Evolutionary conservation across 2,113 vertebrate genomes (phyloP).

Genomic region (Oreochromis spilurus): DNA sequence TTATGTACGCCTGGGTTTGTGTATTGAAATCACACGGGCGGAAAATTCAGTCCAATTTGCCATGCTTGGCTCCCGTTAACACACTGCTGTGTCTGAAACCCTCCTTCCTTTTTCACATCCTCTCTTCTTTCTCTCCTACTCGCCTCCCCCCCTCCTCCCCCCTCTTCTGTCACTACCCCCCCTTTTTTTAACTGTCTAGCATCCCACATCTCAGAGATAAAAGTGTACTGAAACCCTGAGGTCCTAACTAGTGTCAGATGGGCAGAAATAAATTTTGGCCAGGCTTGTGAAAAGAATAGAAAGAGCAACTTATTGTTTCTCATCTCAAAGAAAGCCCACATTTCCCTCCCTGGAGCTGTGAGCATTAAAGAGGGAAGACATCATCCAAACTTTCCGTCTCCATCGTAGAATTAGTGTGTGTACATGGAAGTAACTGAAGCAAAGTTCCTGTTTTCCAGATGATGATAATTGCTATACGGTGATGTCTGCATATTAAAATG

Average conservation of each 20-base stretch:
- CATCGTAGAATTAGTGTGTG: not conserved
- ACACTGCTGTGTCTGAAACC: conserved; percentile 16
- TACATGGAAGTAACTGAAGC: not conserved
- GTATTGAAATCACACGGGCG: conserved; percentile 65
- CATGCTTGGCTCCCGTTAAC: conserved; percentile 46
- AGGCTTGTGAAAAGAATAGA: not conserved
- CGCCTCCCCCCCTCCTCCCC: not conserved
- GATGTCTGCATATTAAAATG: not conserved
- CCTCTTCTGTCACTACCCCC: not conserved
- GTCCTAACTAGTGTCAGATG: not conserved
- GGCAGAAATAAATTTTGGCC: not conserved
- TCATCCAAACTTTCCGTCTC: not conserved
- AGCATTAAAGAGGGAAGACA: not conserved
- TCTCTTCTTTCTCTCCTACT: not conserved
- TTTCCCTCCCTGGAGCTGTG: not conserved
- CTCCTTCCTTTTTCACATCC: conserved; percentile 9
- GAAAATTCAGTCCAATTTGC: conserved; percentile 62
- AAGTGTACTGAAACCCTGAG: not conserved
- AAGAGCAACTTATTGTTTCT: not conserved
- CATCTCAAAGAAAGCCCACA: not conserved
- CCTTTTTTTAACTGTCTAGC: not conserved
- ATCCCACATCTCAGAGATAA: not conserved
- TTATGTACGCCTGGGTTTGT: conserved; percentile 62
- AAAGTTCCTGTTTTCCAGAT: not conserved
- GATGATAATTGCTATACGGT: not conserved